A percentile compares a stretch with the other conserved stretches of the same genome.
phyloP scores from a whole-genome alignment of 2,113 vertebrate species.

The Cephalophus harveyi region DNA sequence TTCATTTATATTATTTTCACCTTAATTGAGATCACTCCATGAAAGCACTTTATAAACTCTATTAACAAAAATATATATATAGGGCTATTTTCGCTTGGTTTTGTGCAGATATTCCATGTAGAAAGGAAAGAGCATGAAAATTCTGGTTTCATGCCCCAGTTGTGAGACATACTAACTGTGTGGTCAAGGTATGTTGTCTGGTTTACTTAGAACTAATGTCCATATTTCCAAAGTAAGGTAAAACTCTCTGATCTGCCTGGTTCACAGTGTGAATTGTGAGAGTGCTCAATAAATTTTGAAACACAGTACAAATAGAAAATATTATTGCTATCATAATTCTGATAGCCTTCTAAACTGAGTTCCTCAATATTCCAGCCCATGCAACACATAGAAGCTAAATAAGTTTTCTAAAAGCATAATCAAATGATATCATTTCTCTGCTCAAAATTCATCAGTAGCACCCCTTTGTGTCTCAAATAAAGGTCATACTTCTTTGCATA shows the following conservation, averaged over 20 bases:
- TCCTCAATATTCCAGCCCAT: background rate
- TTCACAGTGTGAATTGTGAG: background rate
- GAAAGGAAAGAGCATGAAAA: background rate
- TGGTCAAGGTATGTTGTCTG: background rate
- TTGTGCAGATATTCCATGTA: background rate
- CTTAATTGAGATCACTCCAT: background rate
- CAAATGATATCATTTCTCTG: background rate
- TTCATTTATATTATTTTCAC: background rate
- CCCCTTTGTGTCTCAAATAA: background rate
- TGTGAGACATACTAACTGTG: background rate
- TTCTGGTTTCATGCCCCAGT: background rate
- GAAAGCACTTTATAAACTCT: background rate
- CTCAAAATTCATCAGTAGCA: constrained; percentile 30
- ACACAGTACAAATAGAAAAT: background rate
- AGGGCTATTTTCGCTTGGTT: background rate
- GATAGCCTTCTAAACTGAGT: background rate
- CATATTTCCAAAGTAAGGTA: background rate
- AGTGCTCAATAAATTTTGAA: background rate
- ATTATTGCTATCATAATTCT: background rate
- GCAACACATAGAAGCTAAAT: background rate
- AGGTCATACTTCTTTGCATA: constrained; percentile 11
- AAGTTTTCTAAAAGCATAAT: background rate
- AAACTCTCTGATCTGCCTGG: background rate
- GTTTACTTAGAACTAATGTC: background rate
- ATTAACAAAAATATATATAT: background rate